A percentile compares a stretch with the other conserved stretches of the same genome.
These are phyloP conservation scores for Parazoanthus atlanticus DNA, from an alignment of 92 coral and sea anemone species.

Conservation along the genomic window DNA sequence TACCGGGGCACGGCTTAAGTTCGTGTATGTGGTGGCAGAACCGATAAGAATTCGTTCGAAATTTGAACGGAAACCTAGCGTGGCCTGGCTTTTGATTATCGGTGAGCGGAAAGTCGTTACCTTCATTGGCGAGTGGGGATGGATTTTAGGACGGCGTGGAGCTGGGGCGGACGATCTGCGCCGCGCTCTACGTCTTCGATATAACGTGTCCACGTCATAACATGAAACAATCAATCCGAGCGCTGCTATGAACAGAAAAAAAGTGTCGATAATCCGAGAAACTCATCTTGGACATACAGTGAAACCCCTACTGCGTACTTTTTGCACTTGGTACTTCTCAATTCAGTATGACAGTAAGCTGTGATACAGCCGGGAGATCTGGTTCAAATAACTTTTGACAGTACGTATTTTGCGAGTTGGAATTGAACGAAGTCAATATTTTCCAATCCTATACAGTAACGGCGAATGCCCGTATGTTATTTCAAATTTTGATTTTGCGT, in stretches of 20 bases:
- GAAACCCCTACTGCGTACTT: neutral
- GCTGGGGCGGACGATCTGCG: neutral
- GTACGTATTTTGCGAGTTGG: too few species aligned
- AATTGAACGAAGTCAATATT: too few species aligned
- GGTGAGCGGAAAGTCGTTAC: neutral
- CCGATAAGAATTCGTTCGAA: slow-evolving; percentile 9
- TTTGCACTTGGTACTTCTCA: too few species aligned
- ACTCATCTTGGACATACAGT: neutral
- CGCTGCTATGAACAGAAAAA: neutral
- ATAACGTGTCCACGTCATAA: neutral
- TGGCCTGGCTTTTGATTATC: neutral
- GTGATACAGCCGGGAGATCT: too few species aligned
- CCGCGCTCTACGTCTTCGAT: neutral
- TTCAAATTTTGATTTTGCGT: neutral
- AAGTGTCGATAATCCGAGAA: neutral
- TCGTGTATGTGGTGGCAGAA: neutral
- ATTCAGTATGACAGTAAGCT: too few species aligned
- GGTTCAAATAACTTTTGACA: too few species aligned
- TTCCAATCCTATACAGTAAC: too few species aligned
- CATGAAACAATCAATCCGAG: neutral
- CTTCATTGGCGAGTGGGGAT: neutral
- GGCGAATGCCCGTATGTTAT: neutral
- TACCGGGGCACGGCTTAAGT: neutral
- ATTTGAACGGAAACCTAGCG: neutral
- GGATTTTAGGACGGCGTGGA: neutral